These are phyloP conservation scores for Lasiurus cinereus DNA, from an alignment of 2,113 vertebrate genomes.

Conservation along the genomic window DNA sequence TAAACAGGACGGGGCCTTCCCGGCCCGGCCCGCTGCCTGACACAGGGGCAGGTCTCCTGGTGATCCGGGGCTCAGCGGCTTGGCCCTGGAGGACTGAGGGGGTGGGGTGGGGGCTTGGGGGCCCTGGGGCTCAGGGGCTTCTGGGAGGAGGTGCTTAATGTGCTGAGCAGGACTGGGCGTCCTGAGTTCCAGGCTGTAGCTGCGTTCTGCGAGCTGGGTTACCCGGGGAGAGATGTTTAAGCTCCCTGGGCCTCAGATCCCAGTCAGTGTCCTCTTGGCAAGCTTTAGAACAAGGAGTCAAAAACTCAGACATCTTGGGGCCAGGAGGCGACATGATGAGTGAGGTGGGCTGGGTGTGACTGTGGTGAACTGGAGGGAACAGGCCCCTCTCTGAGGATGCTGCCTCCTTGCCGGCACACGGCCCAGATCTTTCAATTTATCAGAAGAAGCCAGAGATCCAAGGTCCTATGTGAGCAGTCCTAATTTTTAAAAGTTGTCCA, in stretches of 20 bases:
- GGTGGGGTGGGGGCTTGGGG: background rate
- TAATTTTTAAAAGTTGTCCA: constrained; percentile 34
- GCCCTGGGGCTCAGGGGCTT: background rate
- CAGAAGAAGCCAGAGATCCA: constrained; percentile 47
- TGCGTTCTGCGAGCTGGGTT: background rate
- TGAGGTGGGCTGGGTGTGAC: background rate
- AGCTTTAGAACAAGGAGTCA: background rate
- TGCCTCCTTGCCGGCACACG: rapidly evolving
- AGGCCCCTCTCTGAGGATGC: background rate
- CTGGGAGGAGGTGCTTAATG: too few relatives aligned
- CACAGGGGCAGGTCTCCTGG: background rate
- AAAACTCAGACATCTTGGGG: background rate
- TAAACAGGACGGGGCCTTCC: constrained; percentile 89
- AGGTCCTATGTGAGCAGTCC: constrained; percentile 39
- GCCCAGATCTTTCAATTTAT: constrained; percentile 18
- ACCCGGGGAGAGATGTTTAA: background rate
- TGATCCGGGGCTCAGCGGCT: background rate
- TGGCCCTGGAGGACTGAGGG: background rate
- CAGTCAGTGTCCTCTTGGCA: rapidly evolving
- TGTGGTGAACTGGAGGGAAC: background rate
- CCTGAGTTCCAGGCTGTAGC: background rate
- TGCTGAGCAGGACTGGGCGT: background rate
- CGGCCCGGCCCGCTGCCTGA: background rate
- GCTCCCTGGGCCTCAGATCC: background rate
- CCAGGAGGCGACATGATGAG: background rate